Conservation (phyloP, 2,888 invertebrate species). For the Drosophila mimetica region DNA sequence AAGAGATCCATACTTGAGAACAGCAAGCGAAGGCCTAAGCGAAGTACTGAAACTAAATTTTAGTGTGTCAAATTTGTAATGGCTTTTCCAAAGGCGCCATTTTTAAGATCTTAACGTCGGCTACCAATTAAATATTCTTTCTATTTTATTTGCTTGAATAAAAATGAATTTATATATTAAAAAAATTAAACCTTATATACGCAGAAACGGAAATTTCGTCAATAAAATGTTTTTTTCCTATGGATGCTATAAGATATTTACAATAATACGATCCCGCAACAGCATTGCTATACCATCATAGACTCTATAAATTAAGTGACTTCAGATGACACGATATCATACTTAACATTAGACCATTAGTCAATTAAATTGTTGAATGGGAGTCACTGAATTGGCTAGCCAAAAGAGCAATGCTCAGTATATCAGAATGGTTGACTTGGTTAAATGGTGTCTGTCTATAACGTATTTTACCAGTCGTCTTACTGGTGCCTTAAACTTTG, state of each 20-base stretch:
- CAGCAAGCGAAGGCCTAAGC: slow-evolving; percentile 1
- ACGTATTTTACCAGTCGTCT: slow-evolving; percentile 38
- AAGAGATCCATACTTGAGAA: background rate
- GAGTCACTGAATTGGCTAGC: too few relatives aligned
- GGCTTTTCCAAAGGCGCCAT: background rate
- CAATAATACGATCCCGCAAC: too few relatives aligned
- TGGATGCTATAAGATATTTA: too few relatives aligned
- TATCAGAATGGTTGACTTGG: slow-evolving; percentile 37
- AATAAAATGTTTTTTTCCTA: too few relatives aligned
- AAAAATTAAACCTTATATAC: too few relatives aligned
- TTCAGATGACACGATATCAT: too few relatives aligned
- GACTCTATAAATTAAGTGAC: too few relatives aligned
- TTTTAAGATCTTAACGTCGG: background rate
- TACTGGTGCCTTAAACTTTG: slow-evolving; percentile 54
- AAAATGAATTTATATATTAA: too few relatives aligned
- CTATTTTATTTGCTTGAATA: background rate
- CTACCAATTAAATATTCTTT: background rate
- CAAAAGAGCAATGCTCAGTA: background rate
- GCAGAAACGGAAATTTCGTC: too few relatives aligned
- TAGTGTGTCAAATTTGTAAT: slow-evolving; percentile 1
- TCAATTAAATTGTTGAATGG: too few relatives aligned
- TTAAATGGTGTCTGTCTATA: slow-evolving; percentile 30
- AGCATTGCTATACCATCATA: too few relatives aligned
- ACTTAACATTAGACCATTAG: too few relatives aligned
- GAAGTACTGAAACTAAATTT: slow-evolving; percentile 7